A percentile compares a stretch with the other conserved stretches of the same genome.
Conservation (phyloP, 2,888 invertebrate species). For the Merodon equestris region DNA sequence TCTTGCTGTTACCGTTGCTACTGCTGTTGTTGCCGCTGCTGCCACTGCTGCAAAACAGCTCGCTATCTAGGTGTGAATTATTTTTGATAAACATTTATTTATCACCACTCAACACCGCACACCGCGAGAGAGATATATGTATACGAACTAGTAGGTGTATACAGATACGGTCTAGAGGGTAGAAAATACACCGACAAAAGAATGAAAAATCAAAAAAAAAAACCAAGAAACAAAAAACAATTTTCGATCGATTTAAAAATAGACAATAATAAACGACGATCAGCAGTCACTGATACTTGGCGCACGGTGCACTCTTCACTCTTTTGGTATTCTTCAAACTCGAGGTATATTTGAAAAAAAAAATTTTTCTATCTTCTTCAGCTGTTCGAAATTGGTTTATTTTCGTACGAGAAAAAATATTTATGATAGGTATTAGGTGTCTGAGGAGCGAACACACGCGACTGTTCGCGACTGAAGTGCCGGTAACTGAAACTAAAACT, state of each 20-base stretch:
- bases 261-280: slow-evolving; percentile 16
- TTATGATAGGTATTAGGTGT: too few relatives aligned
- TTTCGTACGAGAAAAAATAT: not conserved
- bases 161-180: too few relatives aligned
- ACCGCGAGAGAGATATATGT: slow-evolving; percentile 7
- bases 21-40: slow-evolving; percentile 69
- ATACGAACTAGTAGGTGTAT: slow-evolving; percentile 1
- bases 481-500: slow-evolving; percentile 63
- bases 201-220: too few relatives aligned
- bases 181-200: too few relatives aligned
- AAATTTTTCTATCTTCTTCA: not conserved
- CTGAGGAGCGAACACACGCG: slow-evolving; percentile 21
- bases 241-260: slow-evolving; percentile 1
- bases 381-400: too few relatives aligned
- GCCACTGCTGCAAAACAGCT: slow-evolving; percentile 69
- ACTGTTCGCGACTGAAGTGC: slow-evolving; percentile 30
- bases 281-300: not conserved
- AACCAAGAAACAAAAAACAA: not conserved
- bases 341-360: not conserved
- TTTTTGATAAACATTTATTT: slow-evolving; percentile 73
- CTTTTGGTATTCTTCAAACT: not conserved
- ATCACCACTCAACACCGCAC: slow-evolving; percentile 49
- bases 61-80: slow-evolving; percentile 71
- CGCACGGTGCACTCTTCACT: not conserved
- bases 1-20: slow-evolving; percentile 46